Percentiles rank a stretch among this genome's conserved stretches.
Conservation (phyloP, 2,113 vertebrate genomes). For the Balaenoptera acutorostrata region DNA sequence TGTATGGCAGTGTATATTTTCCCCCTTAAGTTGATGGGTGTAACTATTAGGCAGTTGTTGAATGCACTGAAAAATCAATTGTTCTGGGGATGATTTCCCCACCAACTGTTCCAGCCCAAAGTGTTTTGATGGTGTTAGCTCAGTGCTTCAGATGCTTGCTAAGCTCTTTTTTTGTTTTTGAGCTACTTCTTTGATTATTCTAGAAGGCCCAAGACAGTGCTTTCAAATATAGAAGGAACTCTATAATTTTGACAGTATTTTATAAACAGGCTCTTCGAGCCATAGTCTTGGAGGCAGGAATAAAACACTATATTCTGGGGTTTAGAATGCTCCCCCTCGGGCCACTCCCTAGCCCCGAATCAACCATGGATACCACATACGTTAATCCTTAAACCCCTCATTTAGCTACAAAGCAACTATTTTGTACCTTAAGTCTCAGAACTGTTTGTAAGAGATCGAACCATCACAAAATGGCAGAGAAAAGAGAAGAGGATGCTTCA, state of each 20-base stretch:
- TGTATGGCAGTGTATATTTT: slow-evolving; percentile 36
- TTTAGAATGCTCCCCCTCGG: not conserved
- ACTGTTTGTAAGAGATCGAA: not conserved
- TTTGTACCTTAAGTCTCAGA: slow-evolving; percentile 1
- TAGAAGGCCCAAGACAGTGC: not conserved
- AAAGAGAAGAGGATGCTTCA: not conserved
- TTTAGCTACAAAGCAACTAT: slow-evolving; percentile 1
- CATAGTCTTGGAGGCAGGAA: not conserved
- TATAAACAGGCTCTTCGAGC: not conserved
- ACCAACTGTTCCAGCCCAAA: slow-evolving; percentile 37
- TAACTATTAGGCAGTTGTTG: slow-evolving; percentile 51
- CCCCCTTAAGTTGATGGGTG: slow-evolving; percentile 30
- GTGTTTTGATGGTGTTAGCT: slow-evolving; percentile 31
- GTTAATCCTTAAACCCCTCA: not conserved
- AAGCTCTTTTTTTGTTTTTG: not conserved
- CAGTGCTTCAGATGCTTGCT: slow-evolving; percentile 9
- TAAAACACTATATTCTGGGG: not conserved
- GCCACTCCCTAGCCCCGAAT: not conserved
- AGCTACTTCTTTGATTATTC: slow-evolving; percentile 18
- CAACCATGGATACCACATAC: not conserved
- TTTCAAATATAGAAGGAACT: slow-evolving; percentile 16
- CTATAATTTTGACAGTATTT: slow-evolving; percentile 25
- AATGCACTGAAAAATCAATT: slow-evolving; percentile 61
- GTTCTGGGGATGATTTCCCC: slow-evolving; percentile 40
- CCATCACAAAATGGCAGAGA: not conserved